Evolutionary conservation across 2,888 invertebrate genomes (phyloP).

Genomic region (Synergus umbraculus): DNA sequence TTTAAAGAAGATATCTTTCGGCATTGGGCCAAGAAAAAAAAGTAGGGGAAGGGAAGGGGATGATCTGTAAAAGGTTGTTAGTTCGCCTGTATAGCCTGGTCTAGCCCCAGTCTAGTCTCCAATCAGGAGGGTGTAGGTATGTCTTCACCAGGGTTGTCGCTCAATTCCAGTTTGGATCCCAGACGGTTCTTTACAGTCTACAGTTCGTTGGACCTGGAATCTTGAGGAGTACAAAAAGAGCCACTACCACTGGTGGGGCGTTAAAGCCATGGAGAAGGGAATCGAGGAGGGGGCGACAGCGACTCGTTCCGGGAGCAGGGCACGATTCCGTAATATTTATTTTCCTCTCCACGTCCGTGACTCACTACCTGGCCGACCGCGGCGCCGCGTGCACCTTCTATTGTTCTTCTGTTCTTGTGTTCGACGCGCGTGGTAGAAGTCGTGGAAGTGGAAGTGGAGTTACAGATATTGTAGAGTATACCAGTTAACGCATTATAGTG

Average conservation of each 20-base stretch:
- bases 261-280: background rate
- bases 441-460: background rate
- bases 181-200: background rate
- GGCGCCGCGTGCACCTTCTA: conserved; percentile 54
- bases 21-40: conserved; percentile 22
- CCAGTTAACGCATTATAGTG: background rate
- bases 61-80: conserved; percentile 30
- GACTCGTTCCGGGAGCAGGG: conserved; percentile 58
- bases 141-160: background rate
- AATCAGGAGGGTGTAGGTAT: background rate
- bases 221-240: conserved; percentile 1
- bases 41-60: background rate
- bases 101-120: conserved; percentile 10
- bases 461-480: background rate
- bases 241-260: background rate
- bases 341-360: conserved; percentile 65
- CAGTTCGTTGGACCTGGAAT: conserved; percentile 6
- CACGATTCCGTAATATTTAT: conserved; percentile 73
- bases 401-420: conserved; percentile 39
- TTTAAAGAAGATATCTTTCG: background rate
- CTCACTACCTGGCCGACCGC: conserved; percentile 67
- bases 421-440: conserved; percentile 40
- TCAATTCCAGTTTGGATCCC: background rate
- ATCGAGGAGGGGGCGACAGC: conserved; percentile 44
- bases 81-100: background rate